Conservation (phyloP, 2,797 vertebrate species). For the Enoplosus armatus region DNA sequence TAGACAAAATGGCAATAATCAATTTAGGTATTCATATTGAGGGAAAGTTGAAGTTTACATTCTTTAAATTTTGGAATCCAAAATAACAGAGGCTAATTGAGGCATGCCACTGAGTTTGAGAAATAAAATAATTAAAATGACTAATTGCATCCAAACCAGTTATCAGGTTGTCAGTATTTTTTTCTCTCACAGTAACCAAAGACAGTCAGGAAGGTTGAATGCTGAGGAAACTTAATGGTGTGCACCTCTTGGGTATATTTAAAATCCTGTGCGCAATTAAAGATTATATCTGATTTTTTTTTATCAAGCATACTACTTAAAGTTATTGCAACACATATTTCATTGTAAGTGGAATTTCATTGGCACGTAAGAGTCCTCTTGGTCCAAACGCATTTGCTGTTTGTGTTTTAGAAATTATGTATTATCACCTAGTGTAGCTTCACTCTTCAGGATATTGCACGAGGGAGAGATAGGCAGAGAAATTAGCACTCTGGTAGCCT, state of each 20-base stretch:
- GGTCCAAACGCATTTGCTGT: background rate
- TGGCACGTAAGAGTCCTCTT: too few relatives aligned
- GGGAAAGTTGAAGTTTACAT: background rate
- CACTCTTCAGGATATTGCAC: background rate
- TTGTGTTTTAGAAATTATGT: background rate
- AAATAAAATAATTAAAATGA: background rate
- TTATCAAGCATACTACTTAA: too few relatives aligned
- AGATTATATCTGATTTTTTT: background rate
- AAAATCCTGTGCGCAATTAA: background rate
- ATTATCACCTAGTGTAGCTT: background rate
- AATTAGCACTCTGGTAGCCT: constrained; percentile 27
- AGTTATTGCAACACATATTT: background rate
- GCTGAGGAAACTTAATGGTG: background rate
- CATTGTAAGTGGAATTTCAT: background rate
- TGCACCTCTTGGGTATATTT: background rate
- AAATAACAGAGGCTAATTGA: background rate
- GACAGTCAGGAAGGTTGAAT: background rate
- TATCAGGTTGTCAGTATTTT: background rate
- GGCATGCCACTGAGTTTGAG: background rate
- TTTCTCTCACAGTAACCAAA: too few relatives aligned
- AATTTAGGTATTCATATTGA: background rate
- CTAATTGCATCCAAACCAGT: background rate
- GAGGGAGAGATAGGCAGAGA: background rate
- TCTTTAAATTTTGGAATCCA: background rate
- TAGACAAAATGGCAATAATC: too few relatives aligned